Percentiles rank a stretch among this genome's conserved stretches.
Conservation (phyloP, 2,797 vertebrate genomes). For the Pantherophis alleghaniensis region DNA sequence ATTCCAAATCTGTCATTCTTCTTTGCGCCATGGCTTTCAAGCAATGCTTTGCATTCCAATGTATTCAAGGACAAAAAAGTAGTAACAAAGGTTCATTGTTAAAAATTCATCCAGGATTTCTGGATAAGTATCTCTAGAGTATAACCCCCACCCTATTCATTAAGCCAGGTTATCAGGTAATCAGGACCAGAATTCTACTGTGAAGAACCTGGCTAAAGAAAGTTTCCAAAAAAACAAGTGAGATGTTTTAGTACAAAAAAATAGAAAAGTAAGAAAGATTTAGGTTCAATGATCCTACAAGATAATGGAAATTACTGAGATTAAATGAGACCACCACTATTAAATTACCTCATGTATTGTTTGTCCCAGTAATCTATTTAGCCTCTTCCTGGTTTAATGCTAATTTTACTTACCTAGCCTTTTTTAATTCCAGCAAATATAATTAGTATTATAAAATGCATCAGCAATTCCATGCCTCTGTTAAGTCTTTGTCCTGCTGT, state of each 20-base stretch:
- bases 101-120: neutral
- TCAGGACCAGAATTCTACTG: neutral
- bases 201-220: neutral
- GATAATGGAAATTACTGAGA: neutral
- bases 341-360: neutral
- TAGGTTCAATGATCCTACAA: neutral
- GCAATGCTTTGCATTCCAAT: neutral
- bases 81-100: neutral
- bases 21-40: neutral
- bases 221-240: neutral
- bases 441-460: neutral
- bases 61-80: neutral
- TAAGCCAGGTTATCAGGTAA: slow-evolving; percentile 3
- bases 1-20: neutral
- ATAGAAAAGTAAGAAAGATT: neutral
- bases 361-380: neutral
- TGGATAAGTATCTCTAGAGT: neutral
- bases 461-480: neutral
- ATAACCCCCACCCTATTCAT: neutral
- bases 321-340: neutral
- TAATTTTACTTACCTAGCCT: neutral
- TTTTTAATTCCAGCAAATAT: neutral
- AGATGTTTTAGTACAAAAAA: neutral
- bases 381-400: neutral
- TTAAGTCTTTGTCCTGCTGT: neutral